phyloP scores from a whole-genome alignment of 2,888 invertebrate species.

The Gonocerus acuteangulatus region DNA sequence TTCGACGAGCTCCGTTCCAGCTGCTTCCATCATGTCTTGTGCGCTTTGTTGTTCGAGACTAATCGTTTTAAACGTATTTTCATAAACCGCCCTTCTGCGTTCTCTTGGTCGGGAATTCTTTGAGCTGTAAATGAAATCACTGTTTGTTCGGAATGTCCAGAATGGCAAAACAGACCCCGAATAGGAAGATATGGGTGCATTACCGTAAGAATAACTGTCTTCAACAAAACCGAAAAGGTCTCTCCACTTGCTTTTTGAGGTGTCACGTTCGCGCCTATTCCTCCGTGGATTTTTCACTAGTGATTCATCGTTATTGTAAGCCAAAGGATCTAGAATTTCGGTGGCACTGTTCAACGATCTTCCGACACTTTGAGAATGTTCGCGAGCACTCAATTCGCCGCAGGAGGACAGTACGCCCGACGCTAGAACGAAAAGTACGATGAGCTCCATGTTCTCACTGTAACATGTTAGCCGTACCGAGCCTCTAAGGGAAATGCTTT shows the following conservation, averaged over 20 bases:
- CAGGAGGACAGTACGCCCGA: too few relatives aligned
- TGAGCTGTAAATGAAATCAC: background rate
- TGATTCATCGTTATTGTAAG: too few relatives aligned
- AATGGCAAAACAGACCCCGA: background rate
- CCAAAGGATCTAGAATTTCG: too few relatives aligned
- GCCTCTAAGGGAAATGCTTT: background rate
- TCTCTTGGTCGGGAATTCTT: background rate
- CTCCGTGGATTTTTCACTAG: too few relatives aligned
- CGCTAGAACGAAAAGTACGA: too few relatives aligned
- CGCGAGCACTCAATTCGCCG: too few relatives aligned
- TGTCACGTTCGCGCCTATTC: too few relatives aligned
- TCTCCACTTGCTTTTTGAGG: background rate
- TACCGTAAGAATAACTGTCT: background rate
- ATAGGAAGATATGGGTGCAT: too few relatives aligned
- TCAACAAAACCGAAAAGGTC: background rate
- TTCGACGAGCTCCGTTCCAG: slow-evolving; percentile 4
- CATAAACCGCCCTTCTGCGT: background rate
- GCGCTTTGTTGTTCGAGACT: background rate
- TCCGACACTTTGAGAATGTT: too few relatives aligned
- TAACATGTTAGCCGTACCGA: too few relatives aligned
- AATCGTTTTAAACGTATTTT: background rate
- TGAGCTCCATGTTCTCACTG: too few relatives aligned
- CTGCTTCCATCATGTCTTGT: background rate
- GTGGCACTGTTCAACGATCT: too few relatives aligned
- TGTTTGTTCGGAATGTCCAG: background rate